phyloP scores from a whole-genome alignment of 2,888 invertebrate species.

The Fragum whitleyi region DNA sequence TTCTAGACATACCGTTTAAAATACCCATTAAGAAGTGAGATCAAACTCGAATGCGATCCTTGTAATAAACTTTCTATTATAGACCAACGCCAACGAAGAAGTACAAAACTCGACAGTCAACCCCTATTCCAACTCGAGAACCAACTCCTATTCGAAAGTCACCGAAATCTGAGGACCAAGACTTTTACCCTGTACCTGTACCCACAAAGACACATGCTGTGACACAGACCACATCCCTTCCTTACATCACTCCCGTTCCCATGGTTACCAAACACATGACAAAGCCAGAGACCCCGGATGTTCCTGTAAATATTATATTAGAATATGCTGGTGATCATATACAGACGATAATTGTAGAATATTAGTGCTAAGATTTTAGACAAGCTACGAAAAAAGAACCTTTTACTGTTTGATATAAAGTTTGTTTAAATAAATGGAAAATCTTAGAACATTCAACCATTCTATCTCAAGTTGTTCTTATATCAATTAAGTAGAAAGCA shows the following conservation, averaged over 20 bases:
- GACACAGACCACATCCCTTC: conserved; percentile 21
- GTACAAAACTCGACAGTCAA: not conserved
- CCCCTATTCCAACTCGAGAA: not conserved
- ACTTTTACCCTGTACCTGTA: not conserved
- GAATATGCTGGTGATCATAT: not conserved
- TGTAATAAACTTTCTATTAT: too few species aligned
- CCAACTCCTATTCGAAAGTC: not conserved
- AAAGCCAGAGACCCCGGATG: not conserved
- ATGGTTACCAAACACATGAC: not conserved
- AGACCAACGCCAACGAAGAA: not conserved
- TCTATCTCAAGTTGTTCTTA: too few species aligned
- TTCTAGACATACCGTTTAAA: too few species aligned
- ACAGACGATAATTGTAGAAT: not conserved
- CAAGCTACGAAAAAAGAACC: too few species aligned
- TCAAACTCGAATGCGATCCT: too few species aligned
- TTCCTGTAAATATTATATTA: not conserved
- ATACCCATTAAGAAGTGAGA: too few species aligned
- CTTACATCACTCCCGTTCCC: not conserved
- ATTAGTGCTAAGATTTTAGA: too few species aligned
- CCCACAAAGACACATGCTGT: not conserved
- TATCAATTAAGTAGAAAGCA: too few species aligned
- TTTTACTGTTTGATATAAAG: too few species aligned
- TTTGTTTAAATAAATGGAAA: too few species aligned
- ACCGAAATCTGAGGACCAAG: not conserved
- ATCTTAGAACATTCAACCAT: too few species aligned